Conservation (phyloP, 2,113 vertebrate genomes). For the Dicaeum eximium region DNA sequence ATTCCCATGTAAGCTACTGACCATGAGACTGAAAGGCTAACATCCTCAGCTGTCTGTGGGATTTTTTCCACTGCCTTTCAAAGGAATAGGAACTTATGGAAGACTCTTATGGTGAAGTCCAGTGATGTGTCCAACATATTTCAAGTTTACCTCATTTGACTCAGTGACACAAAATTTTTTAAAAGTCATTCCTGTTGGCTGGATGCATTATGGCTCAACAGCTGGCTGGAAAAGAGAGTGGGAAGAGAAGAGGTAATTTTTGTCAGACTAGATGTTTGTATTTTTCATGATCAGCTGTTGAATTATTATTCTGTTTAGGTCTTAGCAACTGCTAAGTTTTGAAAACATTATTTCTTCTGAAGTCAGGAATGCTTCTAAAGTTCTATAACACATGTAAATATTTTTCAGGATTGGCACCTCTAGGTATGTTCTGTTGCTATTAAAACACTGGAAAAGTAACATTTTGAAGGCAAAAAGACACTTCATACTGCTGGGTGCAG, state of each 20-base stretch:
- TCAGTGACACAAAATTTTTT: neutral
- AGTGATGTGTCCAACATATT: neutral
- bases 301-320: neutral
- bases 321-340: neutral
- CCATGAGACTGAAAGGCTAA: neutral
- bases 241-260: neutral
- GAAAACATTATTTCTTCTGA: neutral
- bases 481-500: neutral
- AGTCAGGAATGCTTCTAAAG: neutral
- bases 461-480: neutral
- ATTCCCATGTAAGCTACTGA: neutral
- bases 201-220: neutral
- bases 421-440: neutral
- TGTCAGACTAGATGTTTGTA: neutral
- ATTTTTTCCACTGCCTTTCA: neutral
- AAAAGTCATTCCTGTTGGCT: neutral
- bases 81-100: neutral
- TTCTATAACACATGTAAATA: neutral
- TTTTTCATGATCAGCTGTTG: neutral
- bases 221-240: neutral
- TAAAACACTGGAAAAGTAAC: neutral
- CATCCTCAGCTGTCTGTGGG: fast-evolving
- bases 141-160: neutral
- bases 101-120: neutral
- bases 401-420: neutral